Base-by-base conservation (phyloP, 2,797 vertebrate genomes). In the Percopsis omiscomaycus region DNA sequence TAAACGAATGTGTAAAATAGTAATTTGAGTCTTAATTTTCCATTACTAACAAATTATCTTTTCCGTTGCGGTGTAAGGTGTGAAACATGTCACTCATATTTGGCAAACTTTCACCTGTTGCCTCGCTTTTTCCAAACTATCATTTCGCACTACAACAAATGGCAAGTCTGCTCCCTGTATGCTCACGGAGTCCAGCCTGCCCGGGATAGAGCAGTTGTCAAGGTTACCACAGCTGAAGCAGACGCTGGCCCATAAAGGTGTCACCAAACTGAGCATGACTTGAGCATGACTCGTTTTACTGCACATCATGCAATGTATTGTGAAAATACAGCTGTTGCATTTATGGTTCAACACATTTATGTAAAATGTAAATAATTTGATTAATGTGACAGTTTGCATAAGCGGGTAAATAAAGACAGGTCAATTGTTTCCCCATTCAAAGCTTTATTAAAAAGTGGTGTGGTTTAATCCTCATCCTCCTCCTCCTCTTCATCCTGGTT, bases 401-500 rank as follows among this genome's bases (percentile, higher is more conserved):
- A 22, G 22, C 22, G 22, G 22, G 22, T 9, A 42, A 42, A 42
- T 6, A 42, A 42, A 42, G 6, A 42, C 37, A 42, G 32, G 13
- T 13, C 29, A 37, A 55, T 2, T 5, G 27, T 69, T 80, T 51
- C 16, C 9, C 58, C 37, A 67, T 83, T 59, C 65, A 61, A 82
- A 29, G 61, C 86, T 96, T 97, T 98, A 97, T 97, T 98, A 92
- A 91, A 94, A 94, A 94, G 77, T 64, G 76, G 64, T 66, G 16
- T 30, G 44, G 67, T 79, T 94, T 93, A 98, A 93, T 98, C 97
- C 78, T 98, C 97, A 0, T 98, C 97, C 2, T 97, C 95, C 62
- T 98, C 96, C 77, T 97, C 94, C n/a, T 95, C 96, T 65, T 98
- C 96, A 0, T 97, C 96, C 86, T 98, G 96, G 88, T 98, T 98